Evolutionary conservation across 2,113 vertebrate genomes (phyloP), one percentile per base, ranked within the genome.

Genomic region (Anguilla japonica): DNA sequence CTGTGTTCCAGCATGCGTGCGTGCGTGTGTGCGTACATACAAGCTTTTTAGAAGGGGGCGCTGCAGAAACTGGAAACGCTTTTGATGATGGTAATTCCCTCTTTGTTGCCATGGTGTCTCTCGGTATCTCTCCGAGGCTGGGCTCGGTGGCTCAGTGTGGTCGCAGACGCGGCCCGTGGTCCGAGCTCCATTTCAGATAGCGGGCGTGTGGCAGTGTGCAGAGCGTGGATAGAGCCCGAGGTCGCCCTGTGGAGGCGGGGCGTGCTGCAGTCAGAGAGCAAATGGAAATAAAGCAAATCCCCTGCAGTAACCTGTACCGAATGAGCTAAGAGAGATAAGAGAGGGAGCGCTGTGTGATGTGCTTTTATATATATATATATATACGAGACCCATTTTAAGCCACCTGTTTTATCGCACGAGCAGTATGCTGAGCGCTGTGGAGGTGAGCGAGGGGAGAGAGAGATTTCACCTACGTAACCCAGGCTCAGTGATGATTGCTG

Each of bases 131-230:
- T 92, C 88, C 91, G 88, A 89, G 91, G 90, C 89, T 91, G 89
- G 85, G 90, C 82, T 88, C 83, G 84, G 87, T 87, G 92, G 92
- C 34, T 92, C 89, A 90, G 88, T 88, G 40, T 29, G 14, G 46
- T 91, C 88, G 86, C 75, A 81, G 84, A 87, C 92, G 87, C 83
- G 20, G 53, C 5, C 90, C 89, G 85, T 82, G 89, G 89, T 91
- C 90, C 88, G 79, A 89, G 94, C 92, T 94, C 90, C 89, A 94
- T 95, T 94, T 93, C 87, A 90, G 93, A 94, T 95, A 94, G 92
- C 85, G 41, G 90, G 93, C 92, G 90, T 93, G 93, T 91, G 92
- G 90, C 90, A 87, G 80, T 8, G 80, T 16, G 20, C 63, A 53
- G 57, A 53, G 18, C 89, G 90, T 90, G 89, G 89, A 87, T 86